Conservation (phyloP, 2,888 invertebrate genomes). For the Lepidochrysops patricia region DNA sequence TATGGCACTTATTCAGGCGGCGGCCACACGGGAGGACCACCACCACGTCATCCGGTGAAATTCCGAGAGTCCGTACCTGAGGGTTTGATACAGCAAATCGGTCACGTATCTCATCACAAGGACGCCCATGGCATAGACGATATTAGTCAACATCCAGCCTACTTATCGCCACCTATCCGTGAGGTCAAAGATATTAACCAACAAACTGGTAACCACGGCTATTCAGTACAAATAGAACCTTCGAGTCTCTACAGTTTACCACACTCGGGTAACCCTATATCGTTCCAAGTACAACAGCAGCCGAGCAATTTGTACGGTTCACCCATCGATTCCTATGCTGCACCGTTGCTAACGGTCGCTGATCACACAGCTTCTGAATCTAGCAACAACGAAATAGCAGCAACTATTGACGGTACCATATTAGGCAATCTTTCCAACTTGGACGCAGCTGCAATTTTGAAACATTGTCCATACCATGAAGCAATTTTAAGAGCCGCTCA, state of each 20-base stretch:
- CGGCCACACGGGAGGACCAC: conserved; percentile 52
- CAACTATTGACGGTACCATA: conserved; percentile 55
- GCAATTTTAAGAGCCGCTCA: conserved; percentile 64
- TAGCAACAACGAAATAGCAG: conserved; percentile 45
- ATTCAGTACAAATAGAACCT: conserved; percentile 64
- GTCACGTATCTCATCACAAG: conserved; percentile 76
- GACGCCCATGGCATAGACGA: conserved; percentile 75
- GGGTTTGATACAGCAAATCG: conserved; percentile 79
- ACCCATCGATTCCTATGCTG: conserved; percentile 69
- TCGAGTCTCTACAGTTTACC: conserved; percentile 70
- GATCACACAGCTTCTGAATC: conserved; percentile 69
- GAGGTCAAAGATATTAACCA: conserved; percentile 65
- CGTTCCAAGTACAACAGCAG: conserved; percentile 53
- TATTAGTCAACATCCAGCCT: conserved; percentile 63
- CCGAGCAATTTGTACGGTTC: conserved; percentile 56
- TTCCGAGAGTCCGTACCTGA: conserved; percentile 84
- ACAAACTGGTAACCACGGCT: conserved; percentile 39
- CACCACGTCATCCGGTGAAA: conserved; percentile 77
- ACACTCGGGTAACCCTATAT: conserved; percentile 55
- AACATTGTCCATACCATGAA: conserved; percentile 69
- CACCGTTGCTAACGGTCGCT: conserved; percentile 61
- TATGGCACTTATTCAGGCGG: too few relatives aligned
- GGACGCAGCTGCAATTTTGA: conserved; percentile 63
- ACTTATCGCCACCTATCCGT: conserved; percentile 79
- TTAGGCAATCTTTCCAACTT: conserved; percentile 52